Base-by-base conservation (phyloP, 2,888 invertebrate genomes). In the Drosophila gaucha region DNA sequence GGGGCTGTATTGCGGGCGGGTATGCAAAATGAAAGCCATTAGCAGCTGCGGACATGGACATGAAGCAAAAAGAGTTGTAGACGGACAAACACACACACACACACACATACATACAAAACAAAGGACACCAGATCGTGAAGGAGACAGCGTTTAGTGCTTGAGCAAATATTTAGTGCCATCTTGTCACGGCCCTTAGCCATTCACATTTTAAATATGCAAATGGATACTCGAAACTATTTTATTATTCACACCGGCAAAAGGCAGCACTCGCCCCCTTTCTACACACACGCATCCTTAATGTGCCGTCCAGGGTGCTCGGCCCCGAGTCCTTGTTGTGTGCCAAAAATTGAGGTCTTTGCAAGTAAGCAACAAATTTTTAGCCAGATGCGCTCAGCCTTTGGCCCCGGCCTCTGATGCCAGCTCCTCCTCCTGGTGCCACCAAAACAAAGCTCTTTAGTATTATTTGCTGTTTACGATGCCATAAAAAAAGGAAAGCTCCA, bases 191-290 rank as follows among this genome's bases (percentile, higher is more conserved):
- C 22, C 26, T 35, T 16, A 10, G 16, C 26, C 50, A 18, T 46
- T 30, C 47, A 43, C 67, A 63, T 66, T 76, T 84, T 78, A 84
- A 76, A 78, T 78, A 82, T 84, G 85, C 80, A 82, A 82, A 82
- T 84, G 76, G 78, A 80, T 78, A 67, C 76, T 78, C 66, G 58
- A 66, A 84, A 80, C 85, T 85, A 77, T 79, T 82, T 80, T 85
- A 79, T 77, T 80, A 85, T 85, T 84, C 79, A 70, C 82, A 51
- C 51, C 30, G 26, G 3, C 46, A 47, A 33, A 35, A 47, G 20
- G 26, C 36, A 20, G 38, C 49, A 47, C 20, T 20, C 31, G 28
- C 31, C 36, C 31, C 10, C 55, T 44, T 36, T 33, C 55, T 47
- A 47, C 36, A 35, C 39, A 20, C n/a, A 55, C 54, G 3, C 22